phyloP scores from a whole-genome alignment of 2,888 invertebrate genomes.

The Pollenia amentaria region DNA sequence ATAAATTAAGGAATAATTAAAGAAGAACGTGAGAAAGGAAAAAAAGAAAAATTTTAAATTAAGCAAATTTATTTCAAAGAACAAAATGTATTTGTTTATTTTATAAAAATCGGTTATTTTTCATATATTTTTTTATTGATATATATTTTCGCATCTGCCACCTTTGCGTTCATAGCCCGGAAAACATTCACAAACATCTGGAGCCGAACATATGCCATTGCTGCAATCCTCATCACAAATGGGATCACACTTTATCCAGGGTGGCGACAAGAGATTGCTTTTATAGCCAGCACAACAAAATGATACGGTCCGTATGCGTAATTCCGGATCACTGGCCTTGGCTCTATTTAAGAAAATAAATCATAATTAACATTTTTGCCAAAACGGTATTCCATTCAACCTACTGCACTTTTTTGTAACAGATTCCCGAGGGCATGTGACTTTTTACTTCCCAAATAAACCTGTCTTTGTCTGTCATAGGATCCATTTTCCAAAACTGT shows the following conservation, averaged over 20 bases:
- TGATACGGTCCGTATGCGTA: slow-evolving; percentile 86
- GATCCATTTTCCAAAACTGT: slow-evolving; percentile 79
- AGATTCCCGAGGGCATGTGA: slow-evolving; percentile 81
- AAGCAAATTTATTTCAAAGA: not conserved
- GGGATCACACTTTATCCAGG: slow-evolving; percentile 85
- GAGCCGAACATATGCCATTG: slow-evolving; percentile 85
- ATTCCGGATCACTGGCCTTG: slow-evolving; percentile 77
- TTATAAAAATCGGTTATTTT: not conserved
- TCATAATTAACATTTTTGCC: not conserved
- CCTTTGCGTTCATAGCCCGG: slow-evolving; percentile 77
- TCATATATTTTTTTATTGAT: slow-evolving; percentile 1
- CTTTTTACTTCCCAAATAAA: slow-evolving; percentile 78
- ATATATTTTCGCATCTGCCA: slow-evolving; percentile 72
- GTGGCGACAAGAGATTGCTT: slow-evolving; percentile 85
- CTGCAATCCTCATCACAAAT: slow-evolving; percentile 85
- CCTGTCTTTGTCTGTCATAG: slow-evolving; percentile 72
- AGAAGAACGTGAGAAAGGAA: not conserved
- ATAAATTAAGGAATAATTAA: not conserved
- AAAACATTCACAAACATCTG: slow-evolving; percentile 83
- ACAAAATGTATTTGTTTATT: not conserved
- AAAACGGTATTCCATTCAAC: slow-evolving; percentile 63
- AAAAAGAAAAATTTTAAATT: not conserved
- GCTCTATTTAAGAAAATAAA: slow-evolving; percentile 72
- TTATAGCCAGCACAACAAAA: slow-evolving; percentile 90
- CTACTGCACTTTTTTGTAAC: slow-evolving; percentile 82